Evolutionary conservation across 1,140 invertebrate genomes (phyloP), one percentile per base, ranked within the genome.

Genomic region (Macrocentrus cingulum): DNA sequence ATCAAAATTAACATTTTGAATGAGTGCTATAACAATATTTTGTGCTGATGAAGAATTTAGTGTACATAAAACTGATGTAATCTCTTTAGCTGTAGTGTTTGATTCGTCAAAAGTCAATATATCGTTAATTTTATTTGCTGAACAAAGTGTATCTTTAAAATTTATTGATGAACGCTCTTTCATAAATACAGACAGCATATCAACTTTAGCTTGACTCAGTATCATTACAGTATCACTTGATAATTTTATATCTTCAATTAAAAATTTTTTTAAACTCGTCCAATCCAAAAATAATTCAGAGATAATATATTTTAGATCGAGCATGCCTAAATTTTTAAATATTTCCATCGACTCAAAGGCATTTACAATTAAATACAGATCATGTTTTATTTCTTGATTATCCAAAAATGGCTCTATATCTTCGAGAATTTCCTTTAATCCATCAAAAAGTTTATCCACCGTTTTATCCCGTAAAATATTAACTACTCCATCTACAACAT

Each of bases 1-100:
- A 13, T 75, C 76, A 44, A 77, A 82, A 37, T 84, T 82, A 0
- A 84, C 48, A 59, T 83, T 84, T 19, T 79, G 72, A 11, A 84
- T 62, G 2, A 84, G 63, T 22, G 74, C 68, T 0, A 79, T 66
- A 1, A 79, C 29, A 1, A 83, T 70, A 45, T 79, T 72, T 56
- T 80, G 74, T 0, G 74, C 78, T 2, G 70, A 67, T 0, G 72
- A 63, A 20, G 81, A 76, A 9, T 69, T 62, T 8, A 84, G 51
- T 2, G 73, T 71, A 36, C 83, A 84, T 54, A 84, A 73, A 62
- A 80, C 70, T 0, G 73, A 66, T 54, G 71, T 76, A 19, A 78
- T 61, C 66, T 75, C 69, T 22, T 77, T 67, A 36, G 65, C 68
- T 20, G 66, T 71, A 32, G 71, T 66, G 34, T 60, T 23, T 13